These are phyloP conservation scores for Tridacna crocea DNA, from an alignment of 2,888 invertebrate genomes.

Conservation along the genomic window DNA sequence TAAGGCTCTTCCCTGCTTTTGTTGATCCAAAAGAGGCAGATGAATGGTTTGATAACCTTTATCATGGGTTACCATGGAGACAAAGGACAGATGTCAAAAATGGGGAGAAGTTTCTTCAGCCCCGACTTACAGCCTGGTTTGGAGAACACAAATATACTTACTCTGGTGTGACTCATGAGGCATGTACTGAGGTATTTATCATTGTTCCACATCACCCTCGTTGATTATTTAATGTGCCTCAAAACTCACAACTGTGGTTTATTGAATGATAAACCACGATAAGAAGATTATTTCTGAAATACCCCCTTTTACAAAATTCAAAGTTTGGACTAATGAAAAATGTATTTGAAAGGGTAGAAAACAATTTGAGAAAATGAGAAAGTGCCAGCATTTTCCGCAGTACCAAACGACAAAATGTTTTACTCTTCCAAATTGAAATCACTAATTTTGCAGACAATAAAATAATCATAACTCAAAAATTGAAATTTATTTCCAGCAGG, in stretches of 20 bases:
- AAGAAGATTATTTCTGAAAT: no score
- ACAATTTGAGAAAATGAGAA: background rate
- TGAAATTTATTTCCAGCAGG: no score
- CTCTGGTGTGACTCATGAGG: slow-evolving; percentile 81
- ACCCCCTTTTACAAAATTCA: no score
- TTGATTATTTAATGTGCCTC: no score
- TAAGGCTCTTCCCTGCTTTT: slow-evolving; percentile 79
- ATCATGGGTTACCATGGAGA: slow-evolving; percentile 80
- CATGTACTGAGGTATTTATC: slow-evolving; percentile 71
- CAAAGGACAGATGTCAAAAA: slow-evolving; percentile 75
- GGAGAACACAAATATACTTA: slow-evolving; percentile 85
- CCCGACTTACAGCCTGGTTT: slow-evolving; percentile 85
- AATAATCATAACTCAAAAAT: no score
- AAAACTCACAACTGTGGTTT: no score
- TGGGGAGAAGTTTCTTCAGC: slow-evolving; percentile 80
- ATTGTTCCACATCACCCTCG: background rate
- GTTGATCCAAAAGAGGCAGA: slow-evolving; percentile 74
- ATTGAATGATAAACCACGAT: no score
- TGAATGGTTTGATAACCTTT: slow-evolving; percentile 74
- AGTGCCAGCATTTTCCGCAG: background rate
- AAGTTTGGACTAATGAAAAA: no score
- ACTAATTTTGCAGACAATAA: background rate
- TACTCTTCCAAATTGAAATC: background rate
- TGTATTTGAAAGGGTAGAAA: no score
- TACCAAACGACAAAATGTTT: background rate